Base-by-base conservation (phyloP, 2,888 invertebrate genomes). In the Perdita meconis region DNA sequence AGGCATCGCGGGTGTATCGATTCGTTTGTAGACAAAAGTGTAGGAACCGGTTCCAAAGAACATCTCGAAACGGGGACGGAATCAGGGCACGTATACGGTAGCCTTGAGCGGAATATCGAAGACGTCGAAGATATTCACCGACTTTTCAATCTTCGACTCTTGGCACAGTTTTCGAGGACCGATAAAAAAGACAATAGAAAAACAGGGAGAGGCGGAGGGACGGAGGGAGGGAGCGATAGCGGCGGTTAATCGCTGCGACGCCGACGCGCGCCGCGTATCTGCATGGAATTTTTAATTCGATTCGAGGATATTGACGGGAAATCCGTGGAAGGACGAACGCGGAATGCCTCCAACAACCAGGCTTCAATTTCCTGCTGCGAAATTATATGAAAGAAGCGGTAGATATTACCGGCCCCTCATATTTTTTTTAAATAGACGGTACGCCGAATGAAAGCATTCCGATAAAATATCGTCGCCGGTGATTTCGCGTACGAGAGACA, bases 51-150 rank as follows among this genome's bases (percentile, higher is more conserved):
- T 63, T 61, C 63, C 65, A 68, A 78, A 61, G 79, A 73, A 79
- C 73, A 78, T 79, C 78, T 78, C 64, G 78, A 78, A 78, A 73
- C 60, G 78, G 22, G 3, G 6, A n/a, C 13, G 60, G 68, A 79
- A 79, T 79, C 79, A 79, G 79, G 79, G 38, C 78, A 78, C 78
- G 73, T 72, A 63, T 73, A 79, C 73, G 67, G 64, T 73, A 79
- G 79, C 79, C 79, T 78, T 73, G 73, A 78, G 79, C 79, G 40
- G 67, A 78, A 78, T 78, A 78, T 78, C 78, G 78, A 78, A 78
- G 78, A 78, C 64, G 66, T 65, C 73, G 73, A 68, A 73, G 67
- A 78, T 78, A 79, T 73, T 73, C 78, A 68, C 68, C 71, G 78
- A 78, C 79, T 78, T 78, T 73, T 73, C 79, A 73, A 78, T 78